phyloP scores from a whole-genome alignment of 2,888 invertebrate species.

The Apotomis capreana region DNA sequence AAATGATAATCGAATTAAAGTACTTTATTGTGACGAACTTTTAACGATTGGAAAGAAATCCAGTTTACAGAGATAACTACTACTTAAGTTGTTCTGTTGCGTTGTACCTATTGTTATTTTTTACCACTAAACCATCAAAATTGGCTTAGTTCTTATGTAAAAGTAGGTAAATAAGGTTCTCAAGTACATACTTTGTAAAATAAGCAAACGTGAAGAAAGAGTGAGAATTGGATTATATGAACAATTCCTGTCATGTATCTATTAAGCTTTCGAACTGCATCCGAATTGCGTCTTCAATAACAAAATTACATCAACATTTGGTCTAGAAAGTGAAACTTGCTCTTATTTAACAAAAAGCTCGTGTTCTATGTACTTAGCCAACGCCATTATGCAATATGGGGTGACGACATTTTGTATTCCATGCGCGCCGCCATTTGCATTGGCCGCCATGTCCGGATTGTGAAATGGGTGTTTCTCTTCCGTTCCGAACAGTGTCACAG shows the following conservation, averaged over 20 bases:
- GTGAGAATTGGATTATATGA: too few relatives aligned
- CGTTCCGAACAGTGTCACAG: slow-evolving; percentile 51
- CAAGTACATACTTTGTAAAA: too few relatives aligned
- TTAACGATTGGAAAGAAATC: too few relatives aligned
- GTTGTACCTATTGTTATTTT: too few relatives aligned
- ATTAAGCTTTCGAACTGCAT: background rate
- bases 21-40: too few relatives aligned
- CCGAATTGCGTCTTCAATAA: slow-evolving; percentile 10
- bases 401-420: slow-evolving; percentile 60
- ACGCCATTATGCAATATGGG: slow-evolving; percentile 78
- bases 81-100: too few relatives aligned
- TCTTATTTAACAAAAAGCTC: slow-evolving; percentile 70
- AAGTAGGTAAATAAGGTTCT: too few relatives aligned
- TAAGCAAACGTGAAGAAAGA: too few relatives aligned
- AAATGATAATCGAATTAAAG: too few relatives aligned
- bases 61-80: too few relatives aligned
- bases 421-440: slow-evolving; percentile 58
- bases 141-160: too few relatives aligned
- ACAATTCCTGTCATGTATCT: background rate
- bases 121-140: too few relatives aligned
- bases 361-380: slow-evolving; percentile 58
- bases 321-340: slow-evolving; percentile 72
- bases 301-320: slow-evolving; percentile 53
- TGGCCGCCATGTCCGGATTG: slow-evolving; percentile 69
- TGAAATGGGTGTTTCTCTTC: slow-evolving; percentile 80